A percentile compares a stretch with the other conserved stretches of the same genome.
These are phyloP conservation scores for Laupala kohalensis DNA, from an alignment of 1,140 invertebrate species.

Conservation along the genomic window DNA sequence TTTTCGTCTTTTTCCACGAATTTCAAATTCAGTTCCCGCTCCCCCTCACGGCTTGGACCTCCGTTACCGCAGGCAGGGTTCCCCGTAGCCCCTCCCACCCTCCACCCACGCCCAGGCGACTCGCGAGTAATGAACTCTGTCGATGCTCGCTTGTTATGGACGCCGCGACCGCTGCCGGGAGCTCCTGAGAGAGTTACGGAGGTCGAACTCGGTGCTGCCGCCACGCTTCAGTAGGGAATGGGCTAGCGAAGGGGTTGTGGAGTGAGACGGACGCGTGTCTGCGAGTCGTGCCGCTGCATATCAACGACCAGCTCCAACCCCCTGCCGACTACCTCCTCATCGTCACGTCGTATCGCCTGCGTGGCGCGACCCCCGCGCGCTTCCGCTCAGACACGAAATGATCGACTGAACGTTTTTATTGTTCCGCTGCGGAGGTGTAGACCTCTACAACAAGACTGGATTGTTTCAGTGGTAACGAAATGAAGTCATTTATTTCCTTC, in stretches of 20 bases:
- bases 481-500: neutral
- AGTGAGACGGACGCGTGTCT: neutral
- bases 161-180: too few species aligned
- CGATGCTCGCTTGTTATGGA: neutral
- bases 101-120: too few species aligned
- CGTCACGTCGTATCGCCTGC: neutral
- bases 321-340: neutral
- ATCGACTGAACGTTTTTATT: neutral
- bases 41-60: neutral
- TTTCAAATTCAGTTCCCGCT: neutral
- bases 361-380: neutral
- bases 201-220: neutral
- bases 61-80: too few species aligned
- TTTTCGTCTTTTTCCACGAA: neutral
- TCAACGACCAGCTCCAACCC: neutral
- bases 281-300: neutral
- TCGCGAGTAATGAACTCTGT: neutral
- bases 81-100: too few species aligned
- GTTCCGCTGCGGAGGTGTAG: neutral
- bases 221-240: neutral
- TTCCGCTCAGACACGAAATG: neutral
- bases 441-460: neutral
- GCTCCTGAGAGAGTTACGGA: neutral
- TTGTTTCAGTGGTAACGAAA: neutral
- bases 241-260: neutral